Conservation (phyloP, 2,113 vertebrate genomes). For the Larimichthys polyactis region DNA sequence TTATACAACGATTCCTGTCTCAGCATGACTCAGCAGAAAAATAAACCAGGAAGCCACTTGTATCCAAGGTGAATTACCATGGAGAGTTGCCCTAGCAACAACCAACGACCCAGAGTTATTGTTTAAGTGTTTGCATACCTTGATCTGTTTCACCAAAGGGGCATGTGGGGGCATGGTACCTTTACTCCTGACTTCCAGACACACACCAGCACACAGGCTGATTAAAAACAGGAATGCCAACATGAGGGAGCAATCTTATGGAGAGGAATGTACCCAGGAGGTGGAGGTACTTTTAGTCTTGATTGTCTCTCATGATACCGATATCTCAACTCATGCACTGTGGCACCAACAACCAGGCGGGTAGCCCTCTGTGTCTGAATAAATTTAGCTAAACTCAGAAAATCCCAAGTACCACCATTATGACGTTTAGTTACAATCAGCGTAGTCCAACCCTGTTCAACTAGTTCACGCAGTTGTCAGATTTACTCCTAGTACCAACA, state of each 20-base stretch:
- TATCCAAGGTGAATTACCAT: background rate
- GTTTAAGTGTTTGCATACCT: background rate
- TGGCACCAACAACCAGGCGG: background rate
- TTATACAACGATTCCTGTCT: background rate
- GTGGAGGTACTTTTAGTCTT: background rate
- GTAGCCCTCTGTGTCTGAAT: background rate
- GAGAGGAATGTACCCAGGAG: background rate
- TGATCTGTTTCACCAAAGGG: constrained; percentile 4
- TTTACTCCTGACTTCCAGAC: background rate
- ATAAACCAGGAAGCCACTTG: background rate
- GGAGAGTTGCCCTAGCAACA: background rate
- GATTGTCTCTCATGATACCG: background rate
- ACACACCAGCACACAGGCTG: background rate
- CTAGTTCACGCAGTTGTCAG: too few relatives aligned
- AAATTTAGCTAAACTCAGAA: background rate
- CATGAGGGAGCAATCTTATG: background rate
- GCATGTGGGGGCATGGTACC: background rate
- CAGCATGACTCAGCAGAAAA: constrained; percentile 34
- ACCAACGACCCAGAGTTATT: background rate
- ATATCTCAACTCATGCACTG: background rate
- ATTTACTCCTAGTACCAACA: too few relatives aligned
- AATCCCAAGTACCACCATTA: too few relatives aligned
- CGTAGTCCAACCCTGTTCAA: too few relatives aligned
- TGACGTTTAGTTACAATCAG: too few relatives aligned
- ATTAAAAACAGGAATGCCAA: constrained; percentile 5